Base-by-base conservation (phyloP, 1,140 invertebrate species). In the Bombus consobrinus region DNA sequence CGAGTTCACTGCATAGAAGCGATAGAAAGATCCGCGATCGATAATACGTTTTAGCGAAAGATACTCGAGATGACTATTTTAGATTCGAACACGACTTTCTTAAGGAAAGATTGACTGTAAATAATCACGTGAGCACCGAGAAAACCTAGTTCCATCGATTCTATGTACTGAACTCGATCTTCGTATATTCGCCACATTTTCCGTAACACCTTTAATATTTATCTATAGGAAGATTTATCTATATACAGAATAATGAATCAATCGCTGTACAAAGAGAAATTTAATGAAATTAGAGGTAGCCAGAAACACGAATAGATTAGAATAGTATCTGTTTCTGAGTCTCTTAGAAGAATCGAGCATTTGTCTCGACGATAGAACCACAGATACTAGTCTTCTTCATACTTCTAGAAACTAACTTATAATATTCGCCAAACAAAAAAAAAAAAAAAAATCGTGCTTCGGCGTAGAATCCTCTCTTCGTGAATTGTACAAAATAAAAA, bases 301-400 rank as follows among this genome's bases (percentile, higher is more conserved):
- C 66, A 71, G 66, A 32, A 37, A 47, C n/a, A n/a, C 28, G 41
- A 43, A 71, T 32, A 66, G 41, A 83, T 53, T 83, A 83, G 59
- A 47, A 25, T 83, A 83, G 81, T 47, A 34, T 59, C 47, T 81
- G 79, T 83, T 66, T 47, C 62, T 22, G 34, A 32, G 37, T 43
- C 41, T 43, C 41, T 77, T 64, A 62, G 75, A n/a, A 64, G 28
- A 41, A 41, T 9, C 37, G 57, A 64, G 37, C 41, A 64, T 12
- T 74, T 32, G 53, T 64, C 34, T 81, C 43, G 34, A 81, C 0
- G 43, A 69, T 73, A 74, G n/a, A 32, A 73, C 43, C 32, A 12
- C 79, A 39, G 66, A 72, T 72, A 71, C 79, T 47, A 69, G 25
- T 71, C 62, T 66, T 64, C 39, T 77, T 68, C 62, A 28, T 66